Conservation (phyloP, 2,888 invertebrate genomes). For the Byasa hedistus region DNA sequence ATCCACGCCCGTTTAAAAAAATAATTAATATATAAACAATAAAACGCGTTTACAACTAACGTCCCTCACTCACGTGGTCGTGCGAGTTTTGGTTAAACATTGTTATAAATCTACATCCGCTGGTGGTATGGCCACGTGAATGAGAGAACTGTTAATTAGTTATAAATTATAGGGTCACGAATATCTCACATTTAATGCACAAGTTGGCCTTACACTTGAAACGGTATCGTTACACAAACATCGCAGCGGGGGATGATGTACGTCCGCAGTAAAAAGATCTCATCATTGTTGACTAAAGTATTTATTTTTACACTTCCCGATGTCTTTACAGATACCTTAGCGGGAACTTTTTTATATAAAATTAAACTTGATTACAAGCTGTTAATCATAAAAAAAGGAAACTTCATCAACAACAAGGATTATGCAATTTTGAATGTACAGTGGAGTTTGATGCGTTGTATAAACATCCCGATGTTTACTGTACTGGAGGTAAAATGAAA, state of each 20-base stretch:
- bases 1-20: slow-evolving; percentile 63
- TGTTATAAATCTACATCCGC: neutral
- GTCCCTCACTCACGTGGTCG: slow-evolving; percentile 54
- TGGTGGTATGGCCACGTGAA: slow-evolving; percentile 40
- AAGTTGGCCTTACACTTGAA: slow-evolving; percentile 42
- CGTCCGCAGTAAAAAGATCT: slow-evolving; percentile 48
- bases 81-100: neutral
- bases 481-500: slow-evolving; percentile 64
- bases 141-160: slow-evolving; percentile 57
- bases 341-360: slow-evolving; percentile 50
- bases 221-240: slow-evolving; percentile 39
- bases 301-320: slow-evolving; percentile 71
- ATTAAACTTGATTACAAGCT: slow-evolving; percentile 74
- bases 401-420: slow-evolving; percentile 73
- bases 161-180: slow-evolving; percentile 57
- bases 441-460: slow-evolving; percentile 33
- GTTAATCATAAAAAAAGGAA: slow-evolving; percentile 61
- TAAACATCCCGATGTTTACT: slow-evolving; percentile 50
- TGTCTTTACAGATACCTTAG: slow-evolving; percentile 71
- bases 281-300: slow-evolving; percentile 62
- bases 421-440: slow-evolving; percentile 69
- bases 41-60: slow-evolving; percentile 52
- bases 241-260: slow-evolving; percentile 31
- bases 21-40: slow-evolving; percentile 64
- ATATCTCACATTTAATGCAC: slow-evolving; percentile 58